Conservation (phyloP, 2,797 vertebrate species). For the Bufotes viridis region DNA sequence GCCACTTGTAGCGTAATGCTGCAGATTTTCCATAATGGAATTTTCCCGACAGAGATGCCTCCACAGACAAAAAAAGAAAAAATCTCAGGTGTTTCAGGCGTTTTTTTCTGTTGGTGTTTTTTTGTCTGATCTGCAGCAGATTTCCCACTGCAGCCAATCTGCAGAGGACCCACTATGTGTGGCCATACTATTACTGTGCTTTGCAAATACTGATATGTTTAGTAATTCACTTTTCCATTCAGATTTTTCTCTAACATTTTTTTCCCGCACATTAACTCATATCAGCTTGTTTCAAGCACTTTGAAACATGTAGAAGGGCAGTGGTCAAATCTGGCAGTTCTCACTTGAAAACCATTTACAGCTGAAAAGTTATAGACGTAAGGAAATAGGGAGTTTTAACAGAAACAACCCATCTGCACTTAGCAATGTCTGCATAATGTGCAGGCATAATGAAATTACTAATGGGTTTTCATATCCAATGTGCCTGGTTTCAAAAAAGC, state of each 20-base stretch:
- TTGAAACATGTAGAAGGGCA: not conserved
- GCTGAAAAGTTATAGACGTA: constrained; percentile 19
- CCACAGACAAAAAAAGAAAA: too few species aligned
- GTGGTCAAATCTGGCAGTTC: constrained; percentile 14
- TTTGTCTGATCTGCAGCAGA: too few species aligned
- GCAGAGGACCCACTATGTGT: too few species aligned
- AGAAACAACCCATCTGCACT: constrained; percentile 52
- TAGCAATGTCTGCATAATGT: constrained; percentile 53
- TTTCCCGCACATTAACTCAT: not conserved
- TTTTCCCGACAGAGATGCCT: too few species aligned
- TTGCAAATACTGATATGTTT: not conserved
- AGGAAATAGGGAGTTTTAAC: constrained; percentile 39
- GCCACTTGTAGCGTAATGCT: too few species aligned
- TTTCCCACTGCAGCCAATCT: too few species aligned
- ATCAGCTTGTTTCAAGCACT: not conserved
- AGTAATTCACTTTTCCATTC: not conserved
- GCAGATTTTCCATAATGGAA: too few species aligned
- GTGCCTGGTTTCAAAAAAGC: constrained; percentile 54
- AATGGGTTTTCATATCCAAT: constrained; percentile 54
- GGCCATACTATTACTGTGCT: not conserved
- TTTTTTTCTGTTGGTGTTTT: too few species aligned
- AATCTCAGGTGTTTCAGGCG: too few species aligned
- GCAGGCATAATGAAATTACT: constrained; percentile 57
- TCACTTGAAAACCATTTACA: constrained; percentile 20
- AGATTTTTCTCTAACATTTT: not conserved